Percentiles rank a stretch among this genome's conserved stretches.
These are phyloP conservation scores for Chrysina gloriosa DNA, from an alignment of 2,888 invertebrate genomes.

Conservation along the genomic window DNA sequence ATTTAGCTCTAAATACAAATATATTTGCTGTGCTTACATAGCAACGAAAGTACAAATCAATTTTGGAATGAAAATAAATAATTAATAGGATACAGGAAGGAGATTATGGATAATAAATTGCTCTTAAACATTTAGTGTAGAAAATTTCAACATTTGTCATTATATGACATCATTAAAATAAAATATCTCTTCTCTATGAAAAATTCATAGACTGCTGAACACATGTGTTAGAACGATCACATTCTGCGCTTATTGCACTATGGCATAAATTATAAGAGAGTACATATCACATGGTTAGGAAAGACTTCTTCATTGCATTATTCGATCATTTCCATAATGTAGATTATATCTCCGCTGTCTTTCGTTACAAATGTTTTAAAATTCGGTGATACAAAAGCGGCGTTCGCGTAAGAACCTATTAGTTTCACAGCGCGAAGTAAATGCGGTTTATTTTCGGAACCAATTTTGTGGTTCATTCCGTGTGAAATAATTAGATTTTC, in stretches of 20 bases:
- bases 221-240: conserved; percentile 26
- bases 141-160: conserved; percentile 15
- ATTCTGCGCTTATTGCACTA: conserved; percentile 33
- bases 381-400: conserved; percentile 59
- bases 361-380: conserved; percentile 73
- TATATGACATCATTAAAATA: conserved; percentile 7
- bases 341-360: conserved; percentile 71
- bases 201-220: conserved; percentile 21
- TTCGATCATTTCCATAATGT: conserved; percentile 68
- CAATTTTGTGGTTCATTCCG: conserved; percentile 40
- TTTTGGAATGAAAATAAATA: too few species aligned
- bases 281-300: conserved; percentile 17
- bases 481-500: conserved; percentile 7
- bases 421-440: conserved; percentile 62
- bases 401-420: conserved; percentile 59
- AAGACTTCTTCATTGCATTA: conserved; percentile 2
- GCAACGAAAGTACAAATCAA: too few species aligned
- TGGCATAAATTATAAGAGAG: conserved; percentile 7
- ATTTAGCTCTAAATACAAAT: neutral
- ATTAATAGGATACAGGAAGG: neutral
- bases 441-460: conserved; percentile 54
- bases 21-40: too few species aligned
- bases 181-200: neutral
- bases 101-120: neutral
- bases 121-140: neutral